Percentiles rank a stretch among this genome's conserved stretches.
Evolutionary conservation across 2,797 vertebrate genomes (phyloP).

Genomic region (Aldrovandia affinis): DNA sequence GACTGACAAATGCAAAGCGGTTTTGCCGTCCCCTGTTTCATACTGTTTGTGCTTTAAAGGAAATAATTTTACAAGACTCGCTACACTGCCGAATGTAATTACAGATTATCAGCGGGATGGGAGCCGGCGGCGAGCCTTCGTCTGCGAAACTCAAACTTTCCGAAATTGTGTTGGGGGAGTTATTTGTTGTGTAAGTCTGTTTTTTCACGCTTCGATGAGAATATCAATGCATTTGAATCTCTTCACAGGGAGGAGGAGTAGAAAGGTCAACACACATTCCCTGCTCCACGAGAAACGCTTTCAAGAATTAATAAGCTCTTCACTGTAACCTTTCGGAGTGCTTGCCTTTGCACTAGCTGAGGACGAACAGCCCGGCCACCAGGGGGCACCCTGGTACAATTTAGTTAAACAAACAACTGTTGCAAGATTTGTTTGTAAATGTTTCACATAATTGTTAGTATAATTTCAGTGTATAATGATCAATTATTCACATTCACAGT

Average conservation of each 20-base stretch:
- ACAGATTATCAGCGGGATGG: conserved; percentile 22
- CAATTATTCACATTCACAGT: not conserved
- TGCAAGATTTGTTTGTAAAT: no score
- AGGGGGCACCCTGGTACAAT: not conserved
- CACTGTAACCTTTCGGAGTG: not conserved
- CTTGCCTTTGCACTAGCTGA: not conserved
- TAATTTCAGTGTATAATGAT: not conserved
- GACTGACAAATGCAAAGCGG: conserved; percentile 30
- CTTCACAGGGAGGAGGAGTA: conserved; percentile 13
- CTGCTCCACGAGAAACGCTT: not conserved
- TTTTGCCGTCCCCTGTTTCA: not conserved
- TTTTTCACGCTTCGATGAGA: conserved; percentile 20
- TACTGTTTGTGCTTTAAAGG: conserved; percentile 17
- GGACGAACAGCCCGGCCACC: not conserved
- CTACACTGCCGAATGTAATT: conserved; percentile 28
- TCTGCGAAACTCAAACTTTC: conserved; percentile 7
- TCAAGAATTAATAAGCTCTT: conserved; percentile 13
- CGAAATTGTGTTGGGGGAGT: not conserved
- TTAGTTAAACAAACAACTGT: not conserved
- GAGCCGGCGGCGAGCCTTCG: not conserved
- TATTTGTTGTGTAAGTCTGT: not conserved
- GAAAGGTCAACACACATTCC: conserved; percentile 17
- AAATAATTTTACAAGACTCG: conserved; percentile 30
- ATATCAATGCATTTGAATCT: conserved; percentile 22
- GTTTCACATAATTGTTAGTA: not conserved